Evolutionary conservation across 2,888 invertebrate genomes (phyloP).

Genomic region (Gymnocheta viridis): DNA sequence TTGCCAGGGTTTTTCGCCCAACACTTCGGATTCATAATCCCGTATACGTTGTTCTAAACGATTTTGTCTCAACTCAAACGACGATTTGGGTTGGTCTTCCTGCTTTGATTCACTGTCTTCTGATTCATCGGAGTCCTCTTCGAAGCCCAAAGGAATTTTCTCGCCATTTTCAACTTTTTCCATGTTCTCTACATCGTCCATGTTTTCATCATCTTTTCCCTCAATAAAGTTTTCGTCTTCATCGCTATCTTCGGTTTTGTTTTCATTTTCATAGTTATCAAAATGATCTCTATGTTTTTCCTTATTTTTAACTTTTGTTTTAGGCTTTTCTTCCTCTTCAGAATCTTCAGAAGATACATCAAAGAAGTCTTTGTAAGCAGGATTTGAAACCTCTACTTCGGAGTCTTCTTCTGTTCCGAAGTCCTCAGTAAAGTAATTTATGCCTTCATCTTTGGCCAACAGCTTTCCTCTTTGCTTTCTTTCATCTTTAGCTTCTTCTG

Average conservation of each 20-base stretch:
- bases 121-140: constrained; percentile 41
- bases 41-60: constrained; percentile 87
- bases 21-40: constrained; percentile 87
- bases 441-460: constrained; percentile 80
- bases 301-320: constrained; percentile 23
- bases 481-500: constrained; percentile 87
- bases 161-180: constrained; percentile 25
- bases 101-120: constrained; percentile 67
- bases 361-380: constrained; percentile 88
- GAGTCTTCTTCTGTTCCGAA: constrained; percentile 80
- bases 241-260: constrained; percentile 71
- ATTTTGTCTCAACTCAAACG: constrained; percentile 89
- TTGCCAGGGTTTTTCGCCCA: constrained; percentile 96
- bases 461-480: constrained; percentile 79
- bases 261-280: constrained; percentile 71
- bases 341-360: constrained; percentile 81
- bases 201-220: constrained; percentile 69
- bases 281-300: constrained; percentile 72
- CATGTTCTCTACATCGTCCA: constrained; percentile 69
- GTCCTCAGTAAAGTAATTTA: constrained; percentile 86
- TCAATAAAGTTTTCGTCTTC: constrained; percentile 67
- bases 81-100: constrained; percentile 83
- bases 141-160: background rate
- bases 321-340: constrained; percentile 43
- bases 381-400: constrained; percentile 79